Evolutionary conservation across 1,140 invertebrate genomes (phyloP), one percentile per base, ranked within the genome.

Genomic region (Holcopasites calliopsidis): DNA sequence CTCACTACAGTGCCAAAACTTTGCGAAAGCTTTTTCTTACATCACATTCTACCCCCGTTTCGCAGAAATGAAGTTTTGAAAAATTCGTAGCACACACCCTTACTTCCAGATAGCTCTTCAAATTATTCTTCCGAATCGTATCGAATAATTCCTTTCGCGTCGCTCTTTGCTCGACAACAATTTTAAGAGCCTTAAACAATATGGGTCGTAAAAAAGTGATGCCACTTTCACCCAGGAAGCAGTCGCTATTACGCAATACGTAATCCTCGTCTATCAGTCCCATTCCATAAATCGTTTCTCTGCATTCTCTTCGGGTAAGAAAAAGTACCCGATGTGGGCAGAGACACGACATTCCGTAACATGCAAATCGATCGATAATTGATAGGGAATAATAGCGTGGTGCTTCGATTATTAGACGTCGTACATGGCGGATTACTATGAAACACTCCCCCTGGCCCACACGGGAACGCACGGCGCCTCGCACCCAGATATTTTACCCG

Each of bases 401-500:
- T 44, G 42, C 6, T 44, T 16, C 61, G 28, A 64, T 64, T 49
- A 64, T 49, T 49, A 64, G 11, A 49, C n/a, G 18, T n/a, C 54
- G n/a, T 16, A 18, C 11, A 23, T 10, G 13, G 35, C 16, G 18
- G 18, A 5, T 85, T 86, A 85, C 82, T 81, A 74, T 60, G 44
- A 35, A 69, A 31, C n/a, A 42, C 31, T 55, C n/a, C n/a, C 55
- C 62, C n/a, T n/a, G 4, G n/a, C 40, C 21, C 49, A n/a, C 54
- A 38, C 26, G 70, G 60, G 76, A 75, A 70, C 68, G 42, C 61
- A 57, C 69, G 13, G 55, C 31, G 54, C 69, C 77, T 73, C 82
- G 84, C 79, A 84, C 79, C 81, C 71, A 83, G 79, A 85, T 86
- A 86, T 68, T 82, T n/a, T n/a, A n/a, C n/a, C n/a, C n/a, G n/a